phyloP scores from a whole-genome alignment of 2,797 vertebrate genomes.

The Ficedula albicollis region DNA sequence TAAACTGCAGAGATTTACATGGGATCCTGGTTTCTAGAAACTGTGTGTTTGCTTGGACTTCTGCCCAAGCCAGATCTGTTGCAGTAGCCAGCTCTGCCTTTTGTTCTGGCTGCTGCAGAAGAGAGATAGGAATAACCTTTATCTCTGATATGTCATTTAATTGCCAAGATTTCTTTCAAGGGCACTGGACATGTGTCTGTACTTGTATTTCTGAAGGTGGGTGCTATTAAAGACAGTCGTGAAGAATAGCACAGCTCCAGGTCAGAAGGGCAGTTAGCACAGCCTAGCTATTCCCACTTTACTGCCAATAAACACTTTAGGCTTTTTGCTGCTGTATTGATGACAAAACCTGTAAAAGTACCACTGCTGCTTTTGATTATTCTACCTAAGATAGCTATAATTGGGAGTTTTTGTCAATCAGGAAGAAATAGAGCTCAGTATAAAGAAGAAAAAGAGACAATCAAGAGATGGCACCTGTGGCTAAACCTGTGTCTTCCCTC shows the following conservation, averaged over 20 bases:
- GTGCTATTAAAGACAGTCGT: not conserved
- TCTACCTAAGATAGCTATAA: not conserved
- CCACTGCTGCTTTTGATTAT: not conserved
- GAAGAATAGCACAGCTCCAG: not conserved
- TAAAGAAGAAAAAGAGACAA: not conserved
- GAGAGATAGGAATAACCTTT: not conserved
- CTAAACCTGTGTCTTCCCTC: not conserved
- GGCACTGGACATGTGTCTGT: not conserved
- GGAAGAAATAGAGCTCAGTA: not conserved
- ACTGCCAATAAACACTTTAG: not conserved
- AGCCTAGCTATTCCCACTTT: not conserved
- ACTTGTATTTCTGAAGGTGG: not conserved
- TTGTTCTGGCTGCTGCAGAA: constrained; percentile 16
- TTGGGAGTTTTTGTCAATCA: not conserved
- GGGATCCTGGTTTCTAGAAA: constrained; percentile 12
- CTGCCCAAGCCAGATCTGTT: constrained; percentile 7
- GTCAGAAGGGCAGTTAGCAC: not conserved
- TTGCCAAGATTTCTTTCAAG: not conserved
- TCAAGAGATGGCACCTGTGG: not conserved
- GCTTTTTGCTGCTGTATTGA: not conserved
- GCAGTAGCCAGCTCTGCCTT: not conserved
- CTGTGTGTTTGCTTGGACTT: not conserved
- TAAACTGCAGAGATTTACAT: not conserved
- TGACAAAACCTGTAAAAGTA: not conserved
- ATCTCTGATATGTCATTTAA: not conserved